Evolutionary conservation across 1,140 invertebrate genomes (phyloP).

Genomic region (Plectrocnemia conspersa): DNA sequence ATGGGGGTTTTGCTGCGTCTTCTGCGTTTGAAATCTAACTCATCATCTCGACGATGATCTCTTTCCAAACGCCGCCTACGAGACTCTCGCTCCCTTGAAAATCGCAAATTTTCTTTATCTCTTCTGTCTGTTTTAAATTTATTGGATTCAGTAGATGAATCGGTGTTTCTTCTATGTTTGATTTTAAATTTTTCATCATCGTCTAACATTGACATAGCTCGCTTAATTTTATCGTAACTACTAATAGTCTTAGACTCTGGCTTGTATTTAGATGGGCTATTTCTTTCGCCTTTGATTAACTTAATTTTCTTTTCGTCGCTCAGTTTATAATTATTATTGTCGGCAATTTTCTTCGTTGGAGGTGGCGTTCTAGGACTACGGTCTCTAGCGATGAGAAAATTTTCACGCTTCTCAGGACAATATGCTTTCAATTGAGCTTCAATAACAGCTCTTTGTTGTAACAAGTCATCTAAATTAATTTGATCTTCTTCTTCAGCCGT

Average conservation of each 20-base stretch:
- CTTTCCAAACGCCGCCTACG: conserved; percentile 38
- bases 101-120: conserved; percentile 43
- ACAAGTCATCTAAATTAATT: conserved; percentile 80
- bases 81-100: conserved; percentile 43
- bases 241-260: background rate
- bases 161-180: conserved; percentile 1
- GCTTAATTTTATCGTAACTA: conserved; percentile 15
- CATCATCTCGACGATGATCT: conserved; percentile 34
- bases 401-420: conserved; percentile 48
- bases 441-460: conserved; percentile 79
- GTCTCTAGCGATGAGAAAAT: conserved; percentile 37
- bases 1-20: conserved; percentile 34
- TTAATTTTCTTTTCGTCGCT: conserved; percentile 29
- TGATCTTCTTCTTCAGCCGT: conserved; percentile 75
- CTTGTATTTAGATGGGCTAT: background rate
- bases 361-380: conserved; percentile 13
- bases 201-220: conserved; percentile 8
- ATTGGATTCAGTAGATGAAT: background rate
- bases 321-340: conserved; percentile 7
- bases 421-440: conserved; percentile 60
- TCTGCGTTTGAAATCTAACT: conserved; percentile 36
- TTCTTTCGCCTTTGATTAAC: background rate
- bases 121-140: conserved; percentile 21
- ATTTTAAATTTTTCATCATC: conserved; percentile 14
- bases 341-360: conserved; percentile 19